Percentiles rank a stretch among this genome's conserved stretches.
Evolutionary conservation across 2,797 vertebrate genomes (phyloP).

Genomic region (Myotis findleyi): DNA sequence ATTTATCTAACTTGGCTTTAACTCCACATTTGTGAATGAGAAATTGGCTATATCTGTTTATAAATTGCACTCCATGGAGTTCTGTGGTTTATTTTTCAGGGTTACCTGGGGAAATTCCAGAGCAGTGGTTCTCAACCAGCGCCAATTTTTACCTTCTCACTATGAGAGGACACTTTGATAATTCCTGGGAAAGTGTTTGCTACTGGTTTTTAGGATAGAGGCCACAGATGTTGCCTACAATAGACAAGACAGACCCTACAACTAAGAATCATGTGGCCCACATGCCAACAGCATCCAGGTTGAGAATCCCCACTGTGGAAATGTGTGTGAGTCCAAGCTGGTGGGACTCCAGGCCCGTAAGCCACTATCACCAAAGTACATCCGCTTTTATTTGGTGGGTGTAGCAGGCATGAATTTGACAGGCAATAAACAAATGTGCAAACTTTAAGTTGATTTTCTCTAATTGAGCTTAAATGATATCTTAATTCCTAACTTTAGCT

Average conservation of each 20-base stretch:
- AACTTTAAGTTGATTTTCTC: not conserved
- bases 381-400: not conserved
- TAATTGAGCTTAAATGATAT: not conserved
- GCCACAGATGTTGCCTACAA: not conserved
- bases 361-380: not conserved
- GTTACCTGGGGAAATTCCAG: not conserved
- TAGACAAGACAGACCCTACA: rapidly evolving
- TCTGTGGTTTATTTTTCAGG: not conserved
- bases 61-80: not conserved
- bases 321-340: not conserved
- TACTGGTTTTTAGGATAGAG: not conserved
- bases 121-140: not conserved
- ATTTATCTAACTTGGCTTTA: not conserved
- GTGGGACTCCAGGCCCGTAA: not conserved
- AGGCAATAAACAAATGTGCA: not conserved
- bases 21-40: not conserved
- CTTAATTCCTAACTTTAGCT: not conserved
- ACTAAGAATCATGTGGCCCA: not conserved
- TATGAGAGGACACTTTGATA: not conserved
- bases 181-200: not conserved
- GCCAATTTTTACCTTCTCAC: not conserved
- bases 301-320: not conserved
- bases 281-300: rapidly evolving
- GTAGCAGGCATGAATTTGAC: not conserved
- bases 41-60: not conserved